Evolutionary conservation across 2,888 invertebrate species (phyloP).

Genomic region (Bugulina stolonifera): DNA sequence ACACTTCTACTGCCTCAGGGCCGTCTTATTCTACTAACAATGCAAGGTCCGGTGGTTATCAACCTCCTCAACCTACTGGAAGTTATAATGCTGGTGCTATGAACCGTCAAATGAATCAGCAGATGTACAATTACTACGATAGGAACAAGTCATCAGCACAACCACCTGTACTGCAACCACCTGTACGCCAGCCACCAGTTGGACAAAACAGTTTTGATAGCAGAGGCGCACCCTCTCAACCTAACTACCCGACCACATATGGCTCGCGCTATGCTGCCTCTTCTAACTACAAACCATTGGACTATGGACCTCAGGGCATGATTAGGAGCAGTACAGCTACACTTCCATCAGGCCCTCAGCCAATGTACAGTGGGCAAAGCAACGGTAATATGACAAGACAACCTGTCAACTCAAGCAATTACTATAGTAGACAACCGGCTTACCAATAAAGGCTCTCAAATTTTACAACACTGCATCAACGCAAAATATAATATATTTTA

Average conservation of each 20-base stretch:
- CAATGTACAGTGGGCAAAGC: slow-evolving; percentile 1
- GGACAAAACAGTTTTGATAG: slow-evolving; percentile 18
- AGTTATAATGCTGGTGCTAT: slow-evolving; percentile 24
- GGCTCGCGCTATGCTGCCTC: not conserved
- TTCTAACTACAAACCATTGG: not conserved
- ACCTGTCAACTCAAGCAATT: not conserved
- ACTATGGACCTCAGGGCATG: slow-evolving; percentile 18
- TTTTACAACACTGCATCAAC: not conserved
- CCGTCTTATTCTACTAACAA: not conserved
- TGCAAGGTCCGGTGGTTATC: not conserved
- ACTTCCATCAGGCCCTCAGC: not conserved
- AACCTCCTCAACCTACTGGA: not conserved
- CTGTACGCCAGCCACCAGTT: slow-evolving; percentile 9
- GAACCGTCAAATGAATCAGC: slow-evolving; percentile 19
- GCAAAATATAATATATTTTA: not conserved
- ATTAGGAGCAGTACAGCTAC: not conserved
- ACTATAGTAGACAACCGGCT: slow-evolving; percentile 4
- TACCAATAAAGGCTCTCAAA: not conserved
- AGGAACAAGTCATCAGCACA: not conserved
- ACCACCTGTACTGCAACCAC: too few relatives aligned
- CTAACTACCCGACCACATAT: not conserved
- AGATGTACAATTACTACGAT: slow-evolving; percentile 23
- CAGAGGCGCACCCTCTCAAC: not conserved
- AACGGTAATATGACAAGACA: not conserved
- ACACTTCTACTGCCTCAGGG: not conserved